A percentile compares a stretch with the other conserved stretches of the same genome.
phyloP scores from a whole-genome alignment of 2,797 vertebrate genomes.

The Coregonus sp. region DNA sequence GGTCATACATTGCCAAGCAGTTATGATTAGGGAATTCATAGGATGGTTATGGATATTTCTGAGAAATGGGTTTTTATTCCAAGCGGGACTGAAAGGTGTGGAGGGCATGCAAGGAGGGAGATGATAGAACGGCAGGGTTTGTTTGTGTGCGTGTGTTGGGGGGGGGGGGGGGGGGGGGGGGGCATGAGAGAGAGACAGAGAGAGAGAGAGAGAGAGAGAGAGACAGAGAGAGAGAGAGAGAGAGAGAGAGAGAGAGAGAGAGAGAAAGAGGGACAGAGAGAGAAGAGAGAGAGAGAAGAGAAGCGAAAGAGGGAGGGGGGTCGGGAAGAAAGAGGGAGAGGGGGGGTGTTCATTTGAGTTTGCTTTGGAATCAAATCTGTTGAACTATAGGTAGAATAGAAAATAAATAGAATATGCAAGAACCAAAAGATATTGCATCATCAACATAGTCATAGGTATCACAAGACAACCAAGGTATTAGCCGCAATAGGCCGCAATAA shows the following conservation, averaged over 20 bases:
- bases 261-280: not conserved
- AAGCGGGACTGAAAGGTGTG: constrained; percentile 44
- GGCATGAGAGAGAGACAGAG: not conserved
- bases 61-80: constrained; percentile 38
- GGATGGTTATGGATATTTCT: constrained; percentile 51
- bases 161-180: constrained; percentile 21
- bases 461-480: not conserved
- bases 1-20: constrained; percentile 34
- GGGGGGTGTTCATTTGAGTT: not conserved
- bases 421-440: not conserved
- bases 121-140: constrained; percentile 1
- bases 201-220: no score
- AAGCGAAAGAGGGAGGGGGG: not conserved
- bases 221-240: no score
- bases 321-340: not conserved
- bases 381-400: not conserved
- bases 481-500: not conserved
- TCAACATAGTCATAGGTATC: not conserved
- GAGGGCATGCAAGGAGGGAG: constrained; percentile 34
- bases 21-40: constrained; percentile 37
- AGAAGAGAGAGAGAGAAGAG: not conserved
- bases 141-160: constrained; percentile 37
- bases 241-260: not conserved
- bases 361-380: not conserved
- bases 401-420: not conserved